Conservation (phyloP, 2,113 vertebrate species). For the Caloenas nicobarica region DNA sequence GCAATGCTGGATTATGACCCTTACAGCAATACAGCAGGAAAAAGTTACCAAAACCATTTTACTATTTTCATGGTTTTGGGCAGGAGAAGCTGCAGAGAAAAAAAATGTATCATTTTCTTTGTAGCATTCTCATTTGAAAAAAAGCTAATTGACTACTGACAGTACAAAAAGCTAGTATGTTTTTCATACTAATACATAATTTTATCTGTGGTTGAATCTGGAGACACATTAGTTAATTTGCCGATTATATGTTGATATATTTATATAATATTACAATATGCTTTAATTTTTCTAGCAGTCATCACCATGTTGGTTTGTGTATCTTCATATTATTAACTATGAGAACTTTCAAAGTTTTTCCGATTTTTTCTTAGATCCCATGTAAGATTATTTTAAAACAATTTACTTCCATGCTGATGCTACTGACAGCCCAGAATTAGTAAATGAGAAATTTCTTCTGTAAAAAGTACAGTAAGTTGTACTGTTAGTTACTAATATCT, state of each 20-base stretch:
- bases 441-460: not conserved
- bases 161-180: not conserved
- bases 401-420: not conserved
- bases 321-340: not conserved
- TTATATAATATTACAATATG: not conserved
- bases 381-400: not conserved
- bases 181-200: not conserved
- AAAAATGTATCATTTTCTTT: not conserved
- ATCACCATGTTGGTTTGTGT: not conserved
- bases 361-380: not conserved
- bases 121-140: not conserved
- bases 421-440: not conserved
- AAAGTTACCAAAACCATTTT: not conserved
- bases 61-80: not conserved
- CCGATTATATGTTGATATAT: not conserved
- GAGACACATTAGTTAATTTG: not conserved
- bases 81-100: not conserved
- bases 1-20: not conserved
- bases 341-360: not conserved
- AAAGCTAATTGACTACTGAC: not conserved
- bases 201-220: not conserved
- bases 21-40: not conserved
- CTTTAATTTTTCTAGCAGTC: not conserved
- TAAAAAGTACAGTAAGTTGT: not conserved
- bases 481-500: not conserved